These are phyloP conservation scores for Acholoe squamosa DNA, from an alignment of 2,888 invertebrate species.

Conservation along the genomic window DNA sequence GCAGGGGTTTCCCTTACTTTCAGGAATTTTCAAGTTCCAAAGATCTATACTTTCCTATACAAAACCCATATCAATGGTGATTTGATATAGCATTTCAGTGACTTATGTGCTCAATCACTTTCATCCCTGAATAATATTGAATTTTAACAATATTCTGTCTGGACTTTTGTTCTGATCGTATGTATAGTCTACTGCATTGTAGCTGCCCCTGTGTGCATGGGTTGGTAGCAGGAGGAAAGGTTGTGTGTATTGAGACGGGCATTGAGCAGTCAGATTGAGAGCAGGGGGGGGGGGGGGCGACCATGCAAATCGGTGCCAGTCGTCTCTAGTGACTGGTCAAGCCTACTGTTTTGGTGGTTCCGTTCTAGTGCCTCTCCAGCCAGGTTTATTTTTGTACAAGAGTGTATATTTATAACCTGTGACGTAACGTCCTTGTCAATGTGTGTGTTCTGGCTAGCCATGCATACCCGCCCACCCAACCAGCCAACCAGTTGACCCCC, in stretches of 20 bases:
- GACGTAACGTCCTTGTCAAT: neutral
- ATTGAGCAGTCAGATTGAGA: neutral
- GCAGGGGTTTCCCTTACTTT: too few relatives aligned
- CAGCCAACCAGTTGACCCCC: constrained; percentile 30
- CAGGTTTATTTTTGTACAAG: constrained; percentile 31
- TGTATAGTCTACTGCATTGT: too few relatives aligned
- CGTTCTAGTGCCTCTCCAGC: neutral
- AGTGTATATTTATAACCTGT: constrained; percentile 5
- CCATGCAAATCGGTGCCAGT: constrained; percentile 13
- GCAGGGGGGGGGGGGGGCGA: neutral
- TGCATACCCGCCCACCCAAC: constrained; percentile 44
- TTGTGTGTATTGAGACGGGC: too few relatives aligned
- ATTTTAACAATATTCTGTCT: too few relatives aligned
- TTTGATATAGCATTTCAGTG: too few relatives aligned
- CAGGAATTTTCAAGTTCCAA: too few relatives aligned
- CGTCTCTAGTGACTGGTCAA: constrained; percentile 44
- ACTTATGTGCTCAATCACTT: too few relatives aligned
- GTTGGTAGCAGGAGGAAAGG: neutral
- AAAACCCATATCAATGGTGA: too few relatives aligned
- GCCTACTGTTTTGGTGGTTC: constrained; percentile 55
- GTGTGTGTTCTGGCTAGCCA: neutral
- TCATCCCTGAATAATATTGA: too few relatives aligned
- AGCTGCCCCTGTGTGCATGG: neutral
- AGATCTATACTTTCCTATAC: too few relatives aligned
- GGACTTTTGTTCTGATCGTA: too few relatives aligned